phyloP scores from a whole-genome alignment of 2,113 vertebrate species.

The Menidia beryllina region DNA sequence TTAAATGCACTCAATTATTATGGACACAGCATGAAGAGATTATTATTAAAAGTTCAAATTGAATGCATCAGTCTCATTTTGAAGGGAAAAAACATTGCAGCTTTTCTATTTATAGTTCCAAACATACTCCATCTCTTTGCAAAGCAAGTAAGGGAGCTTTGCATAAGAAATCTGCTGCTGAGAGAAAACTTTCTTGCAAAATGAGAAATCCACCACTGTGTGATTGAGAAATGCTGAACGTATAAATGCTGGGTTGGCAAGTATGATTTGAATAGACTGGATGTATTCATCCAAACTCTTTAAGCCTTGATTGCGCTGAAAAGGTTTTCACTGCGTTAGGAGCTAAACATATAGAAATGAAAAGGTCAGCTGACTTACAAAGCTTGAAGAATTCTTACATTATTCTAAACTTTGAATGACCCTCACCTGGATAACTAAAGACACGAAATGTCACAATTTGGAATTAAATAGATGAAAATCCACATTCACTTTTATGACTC shows the following conservation, averaged over 20 bases:
- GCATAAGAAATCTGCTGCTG: constrained; percentile 44
- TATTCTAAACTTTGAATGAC: constrained; percentile 54
- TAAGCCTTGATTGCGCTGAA: constrained; percentile 52
- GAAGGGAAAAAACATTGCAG: constrained; percentile 37
- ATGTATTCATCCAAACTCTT: constrained; percentile 65
- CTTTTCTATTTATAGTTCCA: constrained; percentile 49
- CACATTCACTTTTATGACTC: constrained; percentile 38
- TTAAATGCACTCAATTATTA: neutral
- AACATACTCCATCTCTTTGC: constrained; percentile 43
- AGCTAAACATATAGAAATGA: constrained; percentile 21
- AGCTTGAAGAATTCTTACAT: constrained; percentile 44
- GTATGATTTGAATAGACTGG: constrained; percentile 44
- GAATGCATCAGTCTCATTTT: neutral
- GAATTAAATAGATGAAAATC: constrained; percentile 62
- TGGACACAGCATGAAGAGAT: neutral
- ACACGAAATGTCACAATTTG: constrained; percentile 46
- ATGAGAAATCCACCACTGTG: constrained; percentile 44
- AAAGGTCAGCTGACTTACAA: constrained; percentile 48
- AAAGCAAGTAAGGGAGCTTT: constrained; percentile 46
- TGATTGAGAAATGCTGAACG: constrained; percentile 53
- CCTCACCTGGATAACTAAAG: constrained; percentile 44
- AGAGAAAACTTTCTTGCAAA: constrained; percentile 45
- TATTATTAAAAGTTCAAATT: neutral
- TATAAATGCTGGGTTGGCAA: constrained; percentile 34
- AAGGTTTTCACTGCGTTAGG: constrained; percentile 46